Evolutionary conservation across 2,113 vertebrate species (phyloP).

Genomic region (Psilopsiagon aymara): DNA sequence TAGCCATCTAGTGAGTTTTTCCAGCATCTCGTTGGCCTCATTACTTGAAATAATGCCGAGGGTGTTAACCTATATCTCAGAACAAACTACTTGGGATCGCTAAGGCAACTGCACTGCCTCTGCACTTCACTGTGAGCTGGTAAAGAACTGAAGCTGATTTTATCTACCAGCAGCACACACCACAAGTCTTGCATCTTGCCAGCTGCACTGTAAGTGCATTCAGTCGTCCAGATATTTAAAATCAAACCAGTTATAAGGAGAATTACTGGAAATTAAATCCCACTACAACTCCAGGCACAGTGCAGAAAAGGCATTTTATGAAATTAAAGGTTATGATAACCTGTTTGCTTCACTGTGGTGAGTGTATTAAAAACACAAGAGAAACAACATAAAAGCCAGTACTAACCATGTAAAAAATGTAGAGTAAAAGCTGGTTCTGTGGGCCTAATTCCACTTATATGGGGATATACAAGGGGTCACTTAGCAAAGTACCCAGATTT

Average conservation of each 20-base stretch:
- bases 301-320: background rate
- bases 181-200: background rate
- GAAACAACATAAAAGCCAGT: background rate
- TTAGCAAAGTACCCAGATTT: background rate
- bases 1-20: background rate
- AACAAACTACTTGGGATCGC: background rate
- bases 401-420: background rate
- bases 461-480: background rate
- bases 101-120: background rate
- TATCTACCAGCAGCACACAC: background rate
- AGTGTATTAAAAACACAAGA: background rate
- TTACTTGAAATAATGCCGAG: background rate
- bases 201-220: background rate
- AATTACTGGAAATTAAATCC: conserved; percentile 7
- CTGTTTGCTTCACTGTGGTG: background rate
- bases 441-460: background rate
- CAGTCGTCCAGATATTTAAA: background rate
- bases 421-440: background rate
- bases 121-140: background rate
- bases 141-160: conserved; percentile 10
- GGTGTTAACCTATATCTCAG: background rate
- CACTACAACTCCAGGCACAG: background rate
- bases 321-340: background rate
- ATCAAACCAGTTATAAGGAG: background rate
- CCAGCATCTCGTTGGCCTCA: background rate